Base-by-base conservation (phyloP, 2,113 vertebrate species). In the Menura novaehollandiae region DNA sequence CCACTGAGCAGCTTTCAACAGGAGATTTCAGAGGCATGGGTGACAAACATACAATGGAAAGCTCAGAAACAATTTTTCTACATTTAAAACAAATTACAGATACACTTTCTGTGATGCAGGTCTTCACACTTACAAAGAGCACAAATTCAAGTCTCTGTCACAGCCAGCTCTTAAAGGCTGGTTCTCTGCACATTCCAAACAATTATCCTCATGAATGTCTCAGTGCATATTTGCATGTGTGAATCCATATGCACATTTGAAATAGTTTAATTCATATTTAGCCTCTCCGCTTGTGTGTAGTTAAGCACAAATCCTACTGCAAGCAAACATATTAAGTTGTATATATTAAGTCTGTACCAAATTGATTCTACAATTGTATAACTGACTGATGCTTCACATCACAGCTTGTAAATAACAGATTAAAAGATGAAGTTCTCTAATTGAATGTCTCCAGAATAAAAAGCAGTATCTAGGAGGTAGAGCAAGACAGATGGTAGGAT, bases 1-100 rank as follows among this genome's bases (percentile, higher is more conserved):
- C 67, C 75, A 81, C 79, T 33, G 47, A 88, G 91, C 41, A 84
- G 86, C 66, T 86, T 68, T 35, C 32, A 82, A 67, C 46, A 91
- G 92, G 89, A 88, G 85, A 74, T 20, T 92, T 60, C 44, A 78
- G 72, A 64, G 67, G 68, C 76, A 60, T 11, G 2, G 28, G 56
- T 74, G 55, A 59, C 89, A 93, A 96, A 41, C 64, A 41, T 21
- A 32, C 56, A 78, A 21, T 27, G 49, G 80, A 52, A 86, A 71
- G 64, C 79, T 51, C 85, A 67, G 83, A 72, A 88, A 77, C 69
- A 85, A 81, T 52, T 56, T 67, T 10, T 6, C 66, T 15, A 12
- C 77, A 41, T 64, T 89, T 78, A 56, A 79, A 94, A 47, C 63
- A 86, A 94, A 91, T 93, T 58, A 68, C 76, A 94, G 66, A 41